Evolutionary conservation across 2,888 invertebrate genomes (phyloP).

Genomic region (Nemotelus nigrinus): DNA sequence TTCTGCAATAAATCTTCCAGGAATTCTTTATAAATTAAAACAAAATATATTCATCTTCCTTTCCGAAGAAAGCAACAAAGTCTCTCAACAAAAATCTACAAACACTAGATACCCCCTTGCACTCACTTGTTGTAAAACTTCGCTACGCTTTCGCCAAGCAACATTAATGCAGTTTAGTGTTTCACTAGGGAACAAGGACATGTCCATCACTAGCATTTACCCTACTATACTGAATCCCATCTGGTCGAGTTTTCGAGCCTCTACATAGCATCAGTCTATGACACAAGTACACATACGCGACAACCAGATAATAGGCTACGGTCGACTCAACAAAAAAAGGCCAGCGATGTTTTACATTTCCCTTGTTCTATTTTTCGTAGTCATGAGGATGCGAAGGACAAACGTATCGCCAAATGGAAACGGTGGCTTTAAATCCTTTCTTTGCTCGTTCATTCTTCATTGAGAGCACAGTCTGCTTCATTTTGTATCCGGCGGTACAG

Average conservation of each 20-base stretch:
- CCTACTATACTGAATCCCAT: conserved; percentile 3
- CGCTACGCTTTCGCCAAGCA: neutral
- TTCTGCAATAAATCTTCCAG: too few relatives aligned
- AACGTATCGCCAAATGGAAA: neutral
- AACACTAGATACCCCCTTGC: too few relatives aligned
- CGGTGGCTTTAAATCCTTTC: too few relatives aligned
- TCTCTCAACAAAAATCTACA: too few relatives aligned
- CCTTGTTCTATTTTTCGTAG: neutral
- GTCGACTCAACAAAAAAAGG: neutral
- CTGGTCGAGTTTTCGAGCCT: neutral
- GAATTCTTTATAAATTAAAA: too few relatives aligned
- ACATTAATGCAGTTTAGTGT: conserved; percentile 28
- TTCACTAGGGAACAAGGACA: conserved; percentile 21
- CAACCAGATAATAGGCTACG: conserved; percentile 21
- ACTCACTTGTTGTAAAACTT: neutral
- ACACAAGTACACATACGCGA: neutral
- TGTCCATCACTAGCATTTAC: conserved; percentile 17
- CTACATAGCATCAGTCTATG: neutral
- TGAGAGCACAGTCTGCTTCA: too few relatives aligned
- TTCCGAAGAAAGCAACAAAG: too few relatives aligned
- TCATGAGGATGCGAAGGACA: neutral
- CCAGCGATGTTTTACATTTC: neutral
- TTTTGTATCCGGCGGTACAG: too few relatives aligned
- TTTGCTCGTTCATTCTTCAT: too few relatives aligned
- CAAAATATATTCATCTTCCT: too few relatives aligned